Conservation (phyloP, 2,113 vertebrate genomes). For the Dunckerocampus dactyliophorus region DNA sequence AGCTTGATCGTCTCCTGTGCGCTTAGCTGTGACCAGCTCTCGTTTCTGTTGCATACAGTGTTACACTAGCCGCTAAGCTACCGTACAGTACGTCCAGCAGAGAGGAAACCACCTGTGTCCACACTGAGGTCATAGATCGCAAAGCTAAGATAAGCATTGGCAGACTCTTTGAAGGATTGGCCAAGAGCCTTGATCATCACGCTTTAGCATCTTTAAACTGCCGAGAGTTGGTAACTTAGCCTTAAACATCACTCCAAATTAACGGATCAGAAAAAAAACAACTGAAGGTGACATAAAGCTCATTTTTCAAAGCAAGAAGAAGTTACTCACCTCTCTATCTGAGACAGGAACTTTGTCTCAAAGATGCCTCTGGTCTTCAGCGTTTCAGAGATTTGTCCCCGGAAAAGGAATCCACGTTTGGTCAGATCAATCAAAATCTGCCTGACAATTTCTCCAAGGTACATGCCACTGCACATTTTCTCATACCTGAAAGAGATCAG, state of each 20-base stretch:
- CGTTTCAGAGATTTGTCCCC: constrained; percentile 93
- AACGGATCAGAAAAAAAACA: too few species aligned
- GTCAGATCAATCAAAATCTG: constrained; percentile 96
- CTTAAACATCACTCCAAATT: too few species aligned
- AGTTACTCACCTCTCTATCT: constrained; percentile 86
- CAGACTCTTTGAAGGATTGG: too few species aligned
- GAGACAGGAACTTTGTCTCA: constrained; percentile 97
- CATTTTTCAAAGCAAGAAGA: too few species aligned
- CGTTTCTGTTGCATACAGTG: neutral
- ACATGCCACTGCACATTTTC: constrained; percentile 99
- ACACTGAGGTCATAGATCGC: too few species aligned
- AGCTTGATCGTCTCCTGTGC: neutral
- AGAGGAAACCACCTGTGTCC: neutral
- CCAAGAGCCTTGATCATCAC: too few species aligned
- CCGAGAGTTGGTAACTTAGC: too few species aligned
- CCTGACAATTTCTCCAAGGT: constrained; percentile 95
- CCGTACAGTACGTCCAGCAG: neutral
- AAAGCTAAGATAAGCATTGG: too few species aligned
- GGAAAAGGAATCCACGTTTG: constrained; percentile 91
- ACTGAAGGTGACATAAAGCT: too few species aligned
- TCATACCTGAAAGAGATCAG: constrained; percentile 77
- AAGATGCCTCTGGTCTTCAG: constrained; percentile 95
- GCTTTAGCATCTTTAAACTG: too few species aligned
- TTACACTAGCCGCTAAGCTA: neutral
- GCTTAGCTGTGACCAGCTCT: neutral